Base-by-base conservation (phyloP, 2,888 invertebrate genomes). In the Peribatodes rhomboidaria region DNA sequence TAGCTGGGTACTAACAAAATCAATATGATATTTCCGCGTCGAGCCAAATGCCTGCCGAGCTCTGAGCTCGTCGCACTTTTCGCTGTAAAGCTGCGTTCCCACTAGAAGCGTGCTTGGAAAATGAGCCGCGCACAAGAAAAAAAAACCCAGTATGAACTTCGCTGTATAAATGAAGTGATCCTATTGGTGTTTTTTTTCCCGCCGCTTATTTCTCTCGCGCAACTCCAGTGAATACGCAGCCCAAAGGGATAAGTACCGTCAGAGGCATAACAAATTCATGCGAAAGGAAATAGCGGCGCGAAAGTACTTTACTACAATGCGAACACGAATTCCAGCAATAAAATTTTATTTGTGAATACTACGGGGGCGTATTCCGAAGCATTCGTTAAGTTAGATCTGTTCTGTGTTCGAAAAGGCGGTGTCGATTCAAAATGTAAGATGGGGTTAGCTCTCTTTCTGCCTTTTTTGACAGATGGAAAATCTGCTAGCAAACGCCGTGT, bases 331-430 rank as follows among this genome's bases (percentile, higher is more conserved):
- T 72, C 67, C 41, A 56, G 64, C 61, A 54, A 70, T 76, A 77
- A 75, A 75, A 75, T 70, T 75, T 72, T 76, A 76, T 76, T 73
- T 69, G 69, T 60, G 65, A 70, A 68, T 69, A 56, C 65, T 67
- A 63, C 62, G 65, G 67, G 66, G 70, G 67, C 57, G 65, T 68
- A 67, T 69, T 71, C 58, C 10, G 39, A 59, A 63, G 47, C 66
- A 59, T 67, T 67, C 65, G 67, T 66, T 66, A 65, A 50, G 27
- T 60, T 66, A 62, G 6, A 41, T 55, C 39, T 47, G 41, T 47
- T 63, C 61, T 53, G 42, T 53, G 46, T 35, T 47, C 46, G 49
- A 53, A 66, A 66, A 57, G 52, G 42, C 18, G 27, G 27, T 27
- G 27, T 27, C 27, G 27, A 6, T 27, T 27, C 6, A 6, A 6